phyloP scores from a whole-genome alignment of 2,113 vertebrate genomes.

The Leptobrachium leishanense region DNA sequence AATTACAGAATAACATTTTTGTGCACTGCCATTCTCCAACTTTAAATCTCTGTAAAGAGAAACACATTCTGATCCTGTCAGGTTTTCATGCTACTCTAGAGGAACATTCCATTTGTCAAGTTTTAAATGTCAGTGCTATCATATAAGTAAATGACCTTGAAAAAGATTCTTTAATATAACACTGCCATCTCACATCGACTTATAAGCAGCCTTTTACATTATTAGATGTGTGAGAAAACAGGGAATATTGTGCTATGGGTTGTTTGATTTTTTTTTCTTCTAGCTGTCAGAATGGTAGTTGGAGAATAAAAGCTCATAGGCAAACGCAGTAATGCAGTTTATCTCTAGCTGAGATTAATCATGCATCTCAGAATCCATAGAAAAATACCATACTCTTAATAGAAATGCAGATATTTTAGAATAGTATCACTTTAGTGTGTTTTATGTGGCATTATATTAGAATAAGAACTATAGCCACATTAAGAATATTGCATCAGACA shows the following conservation, averaged over 20 bases:
- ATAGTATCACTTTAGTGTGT: not conserved
- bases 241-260: no score
- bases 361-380: not conserved
- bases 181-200: not conserved
- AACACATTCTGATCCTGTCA: not conserved
- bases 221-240: no score
- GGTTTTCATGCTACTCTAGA: conserved; percentile 6
- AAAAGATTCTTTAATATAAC: conserved; percentile 17
- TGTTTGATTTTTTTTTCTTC: no score
- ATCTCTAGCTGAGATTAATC: not conserved
- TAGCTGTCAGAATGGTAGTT: not conserved
- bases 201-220: not conserved
- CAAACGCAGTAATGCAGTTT: not conserved
- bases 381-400: not conserved
- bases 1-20: not conserved
- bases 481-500: no score
- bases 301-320: not conserved
- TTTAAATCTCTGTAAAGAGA: conserved; percentile 13
- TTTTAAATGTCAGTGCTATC: conserved; percentile 34
- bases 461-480: no score
- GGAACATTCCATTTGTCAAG: conserved; percentile 20
- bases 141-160: conserved; percentile 41
- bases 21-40: conserved; percentile 5
- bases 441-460: no score
- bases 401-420: not conserved